A percentile compares a stretch with the other conserved stretches of the same genome.
These are phyloP conservation scores for Amblyopsis hoosieri DNA, from an alignment of 2,797 vertebrate species.

Conservation along the genomic window DNA sequence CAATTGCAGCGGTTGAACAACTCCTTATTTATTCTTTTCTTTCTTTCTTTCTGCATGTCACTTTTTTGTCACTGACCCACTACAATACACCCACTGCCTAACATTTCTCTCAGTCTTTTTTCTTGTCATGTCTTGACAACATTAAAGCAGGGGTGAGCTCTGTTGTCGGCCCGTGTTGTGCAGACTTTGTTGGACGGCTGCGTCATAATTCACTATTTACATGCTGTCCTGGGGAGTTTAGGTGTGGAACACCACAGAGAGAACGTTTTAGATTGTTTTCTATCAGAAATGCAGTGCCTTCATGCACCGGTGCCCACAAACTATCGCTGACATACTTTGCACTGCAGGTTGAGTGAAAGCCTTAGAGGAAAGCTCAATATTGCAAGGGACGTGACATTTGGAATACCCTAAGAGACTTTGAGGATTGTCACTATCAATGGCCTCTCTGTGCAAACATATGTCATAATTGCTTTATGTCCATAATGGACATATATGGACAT, in stretches of 20 bases:
- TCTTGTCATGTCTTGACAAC: conserved; percentile 60
- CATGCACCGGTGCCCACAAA: conserved; percentile 9
- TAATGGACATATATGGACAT: neutral
- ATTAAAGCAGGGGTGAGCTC: conserved; percentile 51
- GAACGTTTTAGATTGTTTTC: conserved; percentile 26
- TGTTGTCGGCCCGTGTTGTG: conserved; percentile 38
- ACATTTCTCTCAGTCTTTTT: conserved; percentile 27
- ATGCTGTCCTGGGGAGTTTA: conserved; percentile 20
- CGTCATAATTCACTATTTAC: conserved; percentile 18
- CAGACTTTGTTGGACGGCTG: conserved; percentile 21
- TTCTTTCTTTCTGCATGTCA: neutral
- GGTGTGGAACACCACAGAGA: conserved; percentile 21
- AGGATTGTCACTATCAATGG: conserved; percentile 32
- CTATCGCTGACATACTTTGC: conserved; percentile 21
- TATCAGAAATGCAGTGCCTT: conserved; percentile 18
- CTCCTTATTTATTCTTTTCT: neutral
- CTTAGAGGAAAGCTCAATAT: conserved; percentile 10
- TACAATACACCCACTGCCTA: neutral
- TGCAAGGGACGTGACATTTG: conserved; percentile 49
- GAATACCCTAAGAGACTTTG: conserved; percentile 38
- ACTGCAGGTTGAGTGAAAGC: conserved; percentile 22
- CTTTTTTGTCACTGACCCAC: conserved; percentile 20
- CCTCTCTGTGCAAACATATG: conserved; percentile 37
- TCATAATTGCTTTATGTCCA: conserved; percentile 28
- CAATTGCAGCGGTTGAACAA: too few species aligned